A percentile compares a stretch with the other conserved stretches of the same genome.
phyloP scores from a whole-genome alignment of 2,113 vertebrate species.

The Cephalopterus ornatus region DNA sequence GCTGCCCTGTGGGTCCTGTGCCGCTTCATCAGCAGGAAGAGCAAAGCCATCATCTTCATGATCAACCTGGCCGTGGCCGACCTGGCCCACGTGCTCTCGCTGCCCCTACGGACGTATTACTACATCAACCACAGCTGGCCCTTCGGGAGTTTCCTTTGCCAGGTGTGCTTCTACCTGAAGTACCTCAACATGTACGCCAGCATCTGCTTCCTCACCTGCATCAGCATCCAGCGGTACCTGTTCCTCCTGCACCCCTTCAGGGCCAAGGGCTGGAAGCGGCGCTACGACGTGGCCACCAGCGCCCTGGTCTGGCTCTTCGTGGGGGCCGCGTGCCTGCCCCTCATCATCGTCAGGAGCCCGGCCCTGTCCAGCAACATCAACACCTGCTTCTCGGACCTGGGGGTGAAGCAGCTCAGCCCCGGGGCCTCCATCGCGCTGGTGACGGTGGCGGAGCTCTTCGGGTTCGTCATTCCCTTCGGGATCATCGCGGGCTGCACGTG shows the following conservation, averaged over 20 bases:
- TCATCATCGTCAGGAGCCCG: conserved; percentile 79
- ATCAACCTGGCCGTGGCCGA: conserved; percentile 86
- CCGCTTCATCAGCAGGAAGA: conserved; percentile 81
- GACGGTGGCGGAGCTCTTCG: conserved; percentile 78
- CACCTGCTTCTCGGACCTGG: conserved; percentile 86
- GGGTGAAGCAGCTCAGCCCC: conserved; percentile 57
- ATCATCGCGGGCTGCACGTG: conserved; percentile 80
- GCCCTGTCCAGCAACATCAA: conserved; percentile 16
- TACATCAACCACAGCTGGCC: conserved; percentile 83
- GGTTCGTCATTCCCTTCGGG: conserved; percentile 81
- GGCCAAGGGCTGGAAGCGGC: conserved; percentile 81
- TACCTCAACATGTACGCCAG: conserved; percentile 92
- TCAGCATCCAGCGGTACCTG: conserved; percentile 84
- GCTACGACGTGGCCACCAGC: conserved; percentile 81
- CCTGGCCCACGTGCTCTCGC: conserved; percentile 82
- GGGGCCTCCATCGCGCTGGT: conserved; percentile 70
- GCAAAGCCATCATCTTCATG: conserved; percentile 89
- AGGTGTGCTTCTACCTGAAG: conserved; percentile 90
- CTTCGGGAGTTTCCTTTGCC: conserved; percentile 77
- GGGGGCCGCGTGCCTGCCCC: conserved; percentile 76
- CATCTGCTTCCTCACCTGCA: conserved; percentile 86
- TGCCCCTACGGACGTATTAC: conserved; percentile 85
- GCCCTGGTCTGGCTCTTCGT: conserved; percentile 78
- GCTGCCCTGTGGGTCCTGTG: conserved; percentile 84
- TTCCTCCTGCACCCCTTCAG: conserved; percentile 83